These are phyloP conservation scores for Sminthurinus aureus DNA, from an alignment of 2,888 invertebrate genomes.

Conservation along the genomic window DNA sequence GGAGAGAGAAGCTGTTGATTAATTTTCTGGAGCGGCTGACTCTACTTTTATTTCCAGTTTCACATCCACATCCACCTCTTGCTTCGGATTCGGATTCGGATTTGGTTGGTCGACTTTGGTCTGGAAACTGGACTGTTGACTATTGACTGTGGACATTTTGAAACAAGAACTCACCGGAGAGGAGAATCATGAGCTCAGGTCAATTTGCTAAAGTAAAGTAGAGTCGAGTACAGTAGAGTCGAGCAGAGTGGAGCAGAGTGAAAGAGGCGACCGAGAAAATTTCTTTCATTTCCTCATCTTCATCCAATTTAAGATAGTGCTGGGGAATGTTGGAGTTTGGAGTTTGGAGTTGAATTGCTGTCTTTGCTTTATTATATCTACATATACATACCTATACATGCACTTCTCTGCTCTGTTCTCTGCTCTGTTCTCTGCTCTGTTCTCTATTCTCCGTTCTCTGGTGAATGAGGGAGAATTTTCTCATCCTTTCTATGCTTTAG, in stretches of 20 bases:
- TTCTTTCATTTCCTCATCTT: slow-evolving; percentile 20
- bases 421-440: too few relatives aligned
- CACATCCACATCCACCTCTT: too few relatives aligned
- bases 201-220: slow-evolving; percentile 47
- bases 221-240: neutral
- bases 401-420: too few relatives aligned
- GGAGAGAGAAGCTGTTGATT: too few relatives aligned
- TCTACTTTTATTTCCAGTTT: too few relatives aligned
- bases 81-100: too few relatives aligned
- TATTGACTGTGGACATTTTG: neutral
- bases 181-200: slow-evolving; percentile 18
- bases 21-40: too few relatives aligned
- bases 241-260: neutral
- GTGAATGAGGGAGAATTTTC: neutral
- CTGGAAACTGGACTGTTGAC: too few relatives aligned
- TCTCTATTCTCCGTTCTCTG: too few relatives aligned
- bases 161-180: neutral
- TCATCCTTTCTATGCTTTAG: slow-evolving; percentile 7
- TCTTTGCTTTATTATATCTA: too few relatives aligned
- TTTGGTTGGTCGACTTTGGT: too few relatives aligned
- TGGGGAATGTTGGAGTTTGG: neutral
- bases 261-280: slow-evolving; percentile 9
- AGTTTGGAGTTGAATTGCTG: slow-evolving; percentile 24
- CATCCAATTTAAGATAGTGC: slow-evolving; percentile 55
- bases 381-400: too few relatives aligned